A percentile compares a stretch with the other conserved stretches of the same genome.
Conservation (phyloP, 2,113 vertebrate genomes). For the Crotalus horridus region DNA sequence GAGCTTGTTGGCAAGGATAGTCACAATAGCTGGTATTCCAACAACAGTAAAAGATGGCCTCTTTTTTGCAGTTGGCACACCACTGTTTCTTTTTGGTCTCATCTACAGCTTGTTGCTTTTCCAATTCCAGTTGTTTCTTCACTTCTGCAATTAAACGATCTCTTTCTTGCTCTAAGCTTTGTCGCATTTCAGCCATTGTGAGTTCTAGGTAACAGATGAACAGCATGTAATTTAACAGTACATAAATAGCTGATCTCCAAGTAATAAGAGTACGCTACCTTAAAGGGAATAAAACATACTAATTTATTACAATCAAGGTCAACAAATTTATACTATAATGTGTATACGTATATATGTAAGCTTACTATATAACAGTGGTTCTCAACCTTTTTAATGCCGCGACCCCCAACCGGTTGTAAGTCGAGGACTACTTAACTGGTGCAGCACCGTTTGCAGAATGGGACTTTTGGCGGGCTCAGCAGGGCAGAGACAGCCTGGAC, state of each 20-base stretch:
- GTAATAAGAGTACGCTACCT: not conserved
- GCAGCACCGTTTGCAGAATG: too few species aligned
- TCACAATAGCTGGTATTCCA: constrained; percentile 99
- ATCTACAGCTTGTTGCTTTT: constrained; percentile 92
- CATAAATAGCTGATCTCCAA: not conserved
- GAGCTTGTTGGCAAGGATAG: constrained; percentile 96
- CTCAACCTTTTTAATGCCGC: too few species aligned
- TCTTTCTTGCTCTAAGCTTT: constrained; percentile 93
- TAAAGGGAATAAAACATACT: not conserved
- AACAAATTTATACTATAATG: not conserved
- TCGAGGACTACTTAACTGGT: too few species aligned
- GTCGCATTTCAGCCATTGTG: constrained; percentile 98
- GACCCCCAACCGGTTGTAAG: too few species aligned
- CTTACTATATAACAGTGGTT: not conserved
- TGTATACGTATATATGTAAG: not conserved
- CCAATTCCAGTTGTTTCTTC: constrained; percentile 91
- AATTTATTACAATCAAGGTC: not conserved
- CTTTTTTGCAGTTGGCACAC: constrained; percentile 97
- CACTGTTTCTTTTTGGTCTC: constrained; percentile 99
- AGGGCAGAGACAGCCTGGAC: too few species aligned
- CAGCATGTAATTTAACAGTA: not conserved
- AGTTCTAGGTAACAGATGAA: constrained; percentile 74
- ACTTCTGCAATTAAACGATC: constrained; percentile 92
- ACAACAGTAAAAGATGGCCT: constrained; percentile 98
- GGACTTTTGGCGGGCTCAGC: too few species aligned